Percentiles rank a stretch among this genome's conserved stretches.
Conservation (phyloP, 2,888 invertebrate genomes). For the Tenodera sinensis region DNA sequence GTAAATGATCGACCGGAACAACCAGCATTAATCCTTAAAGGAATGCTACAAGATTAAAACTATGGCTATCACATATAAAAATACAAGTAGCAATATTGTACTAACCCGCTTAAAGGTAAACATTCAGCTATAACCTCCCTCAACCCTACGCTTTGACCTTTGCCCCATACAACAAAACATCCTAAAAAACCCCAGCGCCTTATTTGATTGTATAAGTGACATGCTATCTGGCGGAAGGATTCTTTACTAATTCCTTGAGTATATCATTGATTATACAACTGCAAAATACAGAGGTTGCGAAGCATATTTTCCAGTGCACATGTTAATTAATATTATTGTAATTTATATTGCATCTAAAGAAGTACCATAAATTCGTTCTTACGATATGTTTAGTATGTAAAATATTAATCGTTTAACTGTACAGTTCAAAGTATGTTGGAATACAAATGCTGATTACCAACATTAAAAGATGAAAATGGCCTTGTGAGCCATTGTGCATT, state of each 20-base stretch:
- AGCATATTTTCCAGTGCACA: not conserved
- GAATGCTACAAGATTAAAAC: not conserved
- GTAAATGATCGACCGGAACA: conserved; percentile 17
- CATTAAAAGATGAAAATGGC: too few relatives aligned
- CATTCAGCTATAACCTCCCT: conserved; percentile 31
- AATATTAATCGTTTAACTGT: too few relatives aligned
- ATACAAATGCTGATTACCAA: too few relatives aligned
- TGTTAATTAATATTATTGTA: too few relatives aligned
- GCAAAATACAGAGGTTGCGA: not conserved
- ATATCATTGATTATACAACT: conserved; percentile 4
- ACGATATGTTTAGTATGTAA: too few relatives aligned
- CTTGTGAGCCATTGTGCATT: too few relatives aligned
- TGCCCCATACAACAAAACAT: conserved; percentile 29
- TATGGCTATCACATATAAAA: not conserved
- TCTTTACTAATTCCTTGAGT: not conserved
- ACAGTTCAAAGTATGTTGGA: too few relatives aligned
- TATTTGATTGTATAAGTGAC: conserved; percentile 13
- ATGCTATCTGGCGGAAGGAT: conserved; percentile 19
- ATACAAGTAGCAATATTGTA: conserved; percentile 17
- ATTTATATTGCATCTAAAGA: too few relatives aligned
- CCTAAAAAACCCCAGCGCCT: conserved; percentile 25
- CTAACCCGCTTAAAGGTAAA: conserved; percentile 27
- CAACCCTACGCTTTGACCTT: conserved; percentile 29
- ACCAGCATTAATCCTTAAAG: not conserved
- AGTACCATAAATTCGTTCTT: too few relatives aligned